phyloP scores from a whole-genome alignment of 2,113 vertebrate species.

The Callospermophilus lateralis region DNA sequence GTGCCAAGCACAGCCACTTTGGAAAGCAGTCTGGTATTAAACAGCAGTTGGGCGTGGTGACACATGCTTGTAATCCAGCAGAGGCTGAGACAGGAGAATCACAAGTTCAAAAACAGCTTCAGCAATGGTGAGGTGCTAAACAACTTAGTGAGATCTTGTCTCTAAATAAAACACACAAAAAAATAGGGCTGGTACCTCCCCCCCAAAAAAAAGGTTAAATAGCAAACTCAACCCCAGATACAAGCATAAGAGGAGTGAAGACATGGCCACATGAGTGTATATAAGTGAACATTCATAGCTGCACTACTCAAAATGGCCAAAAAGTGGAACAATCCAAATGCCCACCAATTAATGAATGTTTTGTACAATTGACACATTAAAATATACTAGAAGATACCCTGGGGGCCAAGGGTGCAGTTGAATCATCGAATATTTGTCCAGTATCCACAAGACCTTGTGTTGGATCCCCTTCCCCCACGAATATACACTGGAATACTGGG shows the following conservation, averaged over 20 bases:
- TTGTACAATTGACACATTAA: background rate
- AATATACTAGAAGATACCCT: background rate
- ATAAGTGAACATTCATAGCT: background rate
- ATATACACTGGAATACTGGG: background rate
- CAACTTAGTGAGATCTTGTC: too few relatives aligned
- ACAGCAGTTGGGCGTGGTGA: too few relatives aligned
- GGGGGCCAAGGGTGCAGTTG: background rate
- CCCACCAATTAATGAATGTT: background rate
- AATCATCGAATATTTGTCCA: background rate
- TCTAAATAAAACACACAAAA: too few relatives aligned
- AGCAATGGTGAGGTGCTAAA: too few relatives aligned
- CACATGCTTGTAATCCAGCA: too few relatives aligned
- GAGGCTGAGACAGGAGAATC: too few relatives aligned
- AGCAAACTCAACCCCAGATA: background rate
- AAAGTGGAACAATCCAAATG: background rate
- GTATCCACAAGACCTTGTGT: background rate
- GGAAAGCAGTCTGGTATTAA: background rate
- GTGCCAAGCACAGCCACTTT: background rate
- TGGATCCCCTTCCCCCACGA: fast-evolving
- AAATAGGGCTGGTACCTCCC: too few relatives aligned
- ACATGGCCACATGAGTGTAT: background rate
- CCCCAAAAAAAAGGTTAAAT: background rate
- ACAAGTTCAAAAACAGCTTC: too few relatives aligned
- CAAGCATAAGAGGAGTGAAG: background rate
- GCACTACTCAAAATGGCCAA: background rate